Conservation (phyloP, 2,888 invertebrate genomes). For the Ypsolopha scabrella region DNA sequence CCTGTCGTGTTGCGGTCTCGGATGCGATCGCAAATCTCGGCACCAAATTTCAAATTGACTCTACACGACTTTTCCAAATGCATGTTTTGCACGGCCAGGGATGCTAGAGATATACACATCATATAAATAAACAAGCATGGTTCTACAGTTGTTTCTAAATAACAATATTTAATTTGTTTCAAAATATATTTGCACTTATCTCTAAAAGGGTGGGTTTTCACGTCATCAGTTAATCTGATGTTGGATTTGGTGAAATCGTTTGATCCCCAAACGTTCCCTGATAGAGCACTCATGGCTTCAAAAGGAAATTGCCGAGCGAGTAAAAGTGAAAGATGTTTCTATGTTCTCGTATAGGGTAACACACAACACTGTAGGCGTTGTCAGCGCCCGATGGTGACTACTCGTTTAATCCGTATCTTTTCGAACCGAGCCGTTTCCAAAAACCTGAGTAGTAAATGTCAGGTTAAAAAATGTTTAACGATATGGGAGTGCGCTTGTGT, state of each 20-base stretch:
- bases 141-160: slow-evolving; percentile 71
- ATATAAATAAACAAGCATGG: slow-evolving; percentile 76
- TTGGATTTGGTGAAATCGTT: slow-evolving; percentile 48
- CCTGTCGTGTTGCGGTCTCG: slow-evolving; percentile 48
- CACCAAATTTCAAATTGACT: slow-evolving; percentile 60
- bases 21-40: slow-evolving; percentile 65
- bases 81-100: slow-evolving; percentile 68
- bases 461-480: slow-evolving; percentile 50
- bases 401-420: slow-evolving; percentile 45
- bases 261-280: slow-evolving; percentile 32
- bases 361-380: slow-evolving; percentile 16
- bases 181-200: slow-evolving; percentile 40
- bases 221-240: slow-evolving; percentile 35
- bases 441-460: slow-evolving; percentile 56
- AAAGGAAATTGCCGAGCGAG: not conserved
- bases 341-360: not conserved
- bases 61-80: slow-evolving; percentile 72
- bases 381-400: slow-evolving; percentile 35
- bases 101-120: slow-evolving; percentile 74
- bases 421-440: slow-evolving; percentile 46
- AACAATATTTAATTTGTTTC: slow-evolving; percentile 42
- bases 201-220: slow-evolving; percentile 28
- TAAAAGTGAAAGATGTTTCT: not conserved
- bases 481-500: slow-evolving; percentile 43
- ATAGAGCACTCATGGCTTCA: slow-evolving; percentile 34